phyloP scores from a whole-genome alignment of 2,888 invertebrate genomes.

The Eupithecia abbreviata region DNA sequence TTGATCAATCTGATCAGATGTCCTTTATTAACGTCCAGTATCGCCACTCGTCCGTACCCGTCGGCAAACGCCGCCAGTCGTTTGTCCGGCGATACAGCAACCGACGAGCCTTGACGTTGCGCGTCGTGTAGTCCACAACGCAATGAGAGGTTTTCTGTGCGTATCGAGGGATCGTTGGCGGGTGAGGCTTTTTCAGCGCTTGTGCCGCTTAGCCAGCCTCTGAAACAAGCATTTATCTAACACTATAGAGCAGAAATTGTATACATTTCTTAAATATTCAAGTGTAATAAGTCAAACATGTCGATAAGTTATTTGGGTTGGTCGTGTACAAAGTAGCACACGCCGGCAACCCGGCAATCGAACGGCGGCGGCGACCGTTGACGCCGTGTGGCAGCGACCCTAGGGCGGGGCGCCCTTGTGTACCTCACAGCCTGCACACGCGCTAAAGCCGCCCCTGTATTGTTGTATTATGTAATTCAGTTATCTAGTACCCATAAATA shows the following conservation, averaged over 20 bases:
- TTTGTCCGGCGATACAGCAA: conserved; percentile 91
- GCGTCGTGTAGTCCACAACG: conserved; percentile 93
- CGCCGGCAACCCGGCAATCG: no score
- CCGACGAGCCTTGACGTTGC: conserved; percentile 87
- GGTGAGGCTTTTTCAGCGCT: conserved; percentile 60
- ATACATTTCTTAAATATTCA: not conserved
- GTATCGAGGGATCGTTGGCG: conserved; percentile 79
- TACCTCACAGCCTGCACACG: no score
- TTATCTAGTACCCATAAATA: no score
- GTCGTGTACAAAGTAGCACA: not conserved
- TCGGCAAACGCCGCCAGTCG: conserved; percentile 92
- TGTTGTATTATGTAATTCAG: no score
- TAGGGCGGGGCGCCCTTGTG: no score
- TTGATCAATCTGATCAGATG: conserved; percentile 94
- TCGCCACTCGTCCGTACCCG: conserved; percentile 92
- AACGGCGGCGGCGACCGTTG: no score
- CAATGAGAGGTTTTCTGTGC: conserved; percentile 89
- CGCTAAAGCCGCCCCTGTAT: no score
- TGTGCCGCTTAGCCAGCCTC: conserved; percentile 77
- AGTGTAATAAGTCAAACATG: not conserved
- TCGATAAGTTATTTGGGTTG: no score
- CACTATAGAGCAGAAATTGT: not conserved
- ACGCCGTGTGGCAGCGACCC: no score
- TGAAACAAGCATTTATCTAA: conserved; percentile 45
- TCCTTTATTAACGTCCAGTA: conserved; percentile 92